Evolutionary conservation across 2,797 vertebrate species (phyloP).

Genomic region (Dicrostonyx torquatus): DNA sequence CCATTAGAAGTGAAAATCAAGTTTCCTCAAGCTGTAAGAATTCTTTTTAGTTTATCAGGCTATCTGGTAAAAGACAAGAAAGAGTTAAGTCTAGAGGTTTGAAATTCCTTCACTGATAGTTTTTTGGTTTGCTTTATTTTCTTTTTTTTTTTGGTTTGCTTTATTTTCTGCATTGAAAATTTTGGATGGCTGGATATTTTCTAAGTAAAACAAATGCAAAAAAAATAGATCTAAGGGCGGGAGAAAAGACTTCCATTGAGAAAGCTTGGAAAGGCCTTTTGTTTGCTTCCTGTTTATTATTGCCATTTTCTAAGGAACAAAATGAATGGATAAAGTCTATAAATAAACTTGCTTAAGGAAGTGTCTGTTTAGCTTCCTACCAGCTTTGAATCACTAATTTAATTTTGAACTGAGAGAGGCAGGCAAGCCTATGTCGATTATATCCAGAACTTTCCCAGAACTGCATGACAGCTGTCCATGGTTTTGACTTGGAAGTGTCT

Average conservation of each 20-base stretch:
- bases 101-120: slow-evolving; percentile 70
- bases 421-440: not conserved
- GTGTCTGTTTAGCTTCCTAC: not conserved
- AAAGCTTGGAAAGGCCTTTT: not conserved
- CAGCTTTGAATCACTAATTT: not conserved
- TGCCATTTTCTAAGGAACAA: slow-evolving; percentile 6
- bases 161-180: slow-evolving; percentile 2
- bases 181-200: slow-evolving; percentile 61
- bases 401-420: not conserved
- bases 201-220: slow-evolving; percentile 54
- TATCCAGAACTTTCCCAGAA: not conserved
- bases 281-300: slow-evolving; percentile 13
- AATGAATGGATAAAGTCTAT: not conserved
- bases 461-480: not conserved
- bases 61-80: not conserved
- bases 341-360: not conserved
- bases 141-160: not conserved
- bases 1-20: not conserved
- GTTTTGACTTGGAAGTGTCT: not conserved
- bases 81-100: slow-evolving; percentile 63
- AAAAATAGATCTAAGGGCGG: slow-evolving; percentile 54
- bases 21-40: not conserved
- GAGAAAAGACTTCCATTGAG: not conserved
- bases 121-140: not conserved
- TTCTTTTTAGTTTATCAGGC: not conserved